Evolutionary conservation across 2,888 invertebrate genomes (phyloP), one percentile per base, ranked within the genome.

Genomic region (Ferrisia virgata): DNA sequence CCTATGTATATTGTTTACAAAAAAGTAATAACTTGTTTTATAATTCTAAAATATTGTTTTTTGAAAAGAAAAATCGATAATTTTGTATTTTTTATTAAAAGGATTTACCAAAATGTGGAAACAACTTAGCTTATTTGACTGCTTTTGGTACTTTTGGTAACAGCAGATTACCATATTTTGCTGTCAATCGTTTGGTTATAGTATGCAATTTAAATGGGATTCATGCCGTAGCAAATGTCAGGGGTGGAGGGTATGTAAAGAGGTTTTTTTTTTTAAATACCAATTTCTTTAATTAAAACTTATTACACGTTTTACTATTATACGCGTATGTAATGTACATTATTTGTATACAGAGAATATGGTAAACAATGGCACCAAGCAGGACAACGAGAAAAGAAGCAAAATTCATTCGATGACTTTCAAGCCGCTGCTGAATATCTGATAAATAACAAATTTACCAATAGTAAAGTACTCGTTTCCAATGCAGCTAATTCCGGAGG

Each of bases 121-220:
- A 91, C 15, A 92, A 92, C 88, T 96, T 98, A 0, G 94, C 95
- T 86, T 90, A 98, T 76, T 89, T 99, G 47, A 98, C 98, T 89
- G 99, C 98, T n/a, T 99, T 99, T 89, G 99, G 99, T 84, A 99
- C 99, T 0, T 99, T 99, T 89, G 97, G 97, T 90, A 93, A 96
- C 86, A 95, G 95, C 88, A 91, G 98, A 86, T 94, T 94, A 88
- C 98, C 99, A 5, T 92, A 92, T 80, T 99, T 99, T 90, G 95
- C 95, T 87, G 93, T 97, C 36, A 93, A 94, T 15, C 91, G 96
- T 84, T 89, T 98, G 39, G 93, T 96, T 86, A 97, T 97, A 89
- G 93, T 98, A 88, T 94, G 96, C 87, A 93, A 96, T 87, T 93
- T 98, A 86, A 91, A 94, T 88, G 98, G 98, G 0, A 91, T 98